phyloP scores from a whole-genome alignment of 2,113 vertebrate species.

The Hypocryptadius cinnamomeus region DNA sequence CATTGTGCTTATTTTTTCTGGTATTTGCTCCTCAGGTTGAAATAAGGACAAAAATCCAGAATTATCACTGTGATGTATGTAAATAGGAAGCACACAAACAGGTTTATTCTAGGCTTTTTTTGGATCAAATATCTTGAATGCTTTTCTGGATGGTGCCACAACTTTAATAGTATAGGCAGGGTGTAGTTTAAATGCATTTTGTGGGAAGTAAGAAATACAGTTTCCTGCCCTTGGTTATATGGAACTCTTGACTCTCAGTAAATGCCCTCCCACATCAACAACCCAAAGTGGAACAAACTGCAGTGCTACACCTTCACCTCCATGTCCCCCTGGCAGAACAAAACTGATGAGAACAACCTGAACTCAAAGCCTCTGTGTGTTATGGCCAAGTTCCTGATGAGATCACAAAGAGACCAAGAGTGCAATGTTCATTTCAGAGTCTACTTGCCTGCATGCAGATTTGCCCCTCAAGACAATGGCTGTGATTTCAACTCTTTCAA shows the following conservation, averaged over 20 bases:
- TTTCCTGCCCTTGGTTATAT: background rate
- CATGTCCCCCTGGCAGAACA: background rate
- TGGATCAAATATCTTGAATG: background rate
- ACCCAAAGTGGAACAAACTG: background rate
- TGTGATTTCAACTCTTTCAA: background rate
- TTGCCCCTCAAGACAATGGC: background rate
- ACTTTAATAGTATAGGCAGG: background rate
- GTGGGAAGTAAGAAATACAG: background rate
- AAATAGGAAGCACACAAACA: background rate
- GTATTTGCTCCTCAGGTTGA: background rate
- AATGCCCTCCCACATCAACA: background rate
- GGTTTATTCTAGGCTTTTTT: background rate
- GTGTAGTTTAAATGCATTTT: background rate
- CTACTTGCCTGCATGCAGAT: background rate
- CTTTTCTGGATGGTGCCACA: background rate
- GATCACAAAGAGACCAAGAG: background rate
- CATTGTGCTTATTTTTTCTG: background rate
- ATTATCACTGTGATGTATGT: background rate
- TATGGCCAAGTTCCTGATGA: background rate
- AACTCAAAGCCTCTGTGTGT: background rate
- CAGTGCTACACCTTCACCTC: background rate
- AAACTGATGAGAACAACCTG: background rate
- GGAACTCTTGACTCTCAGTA: background rate
- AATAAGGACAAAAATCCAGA: background rate
- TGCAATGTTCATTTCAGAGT: background rate